A percentile compares a stretch with the other conserved stretches of the same genome.
These are phyloP conservation scores for Takifugu ocellatus DNA, from an alignment of 2,797 vertebrate genomes.

Conservation along the genomic window DNA sequence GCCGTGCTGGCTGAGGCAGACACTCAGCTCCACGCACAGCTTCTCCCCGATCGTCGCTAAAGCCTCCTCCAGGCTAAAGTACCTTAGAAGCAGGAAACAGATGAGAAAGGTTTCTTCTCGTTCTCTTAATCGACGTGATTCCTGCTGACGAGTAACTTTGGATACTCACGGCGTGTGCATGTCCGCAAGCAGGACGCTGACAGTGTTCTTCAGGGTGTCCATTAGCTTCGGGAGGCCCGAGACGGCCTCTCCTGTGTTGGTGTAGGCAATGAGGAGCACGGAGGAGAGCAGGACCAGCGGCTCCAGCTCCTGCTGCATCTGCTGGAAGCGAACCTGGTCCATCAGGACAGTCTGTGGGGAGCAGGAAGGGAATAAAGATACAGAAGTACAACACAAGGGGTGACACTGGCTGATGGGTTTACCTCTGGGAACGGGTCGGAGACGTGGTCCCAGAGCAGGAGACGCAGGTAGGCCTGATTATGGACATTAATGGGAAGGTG, in stretches of 20 bases:
- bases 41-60: conserved; percentile 84
- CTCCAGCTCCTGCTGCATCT: conserved; percentile 85
- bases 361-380: not conserved
- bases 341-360: conserved; percentile 84
- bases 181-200: conserved; percentile 81
- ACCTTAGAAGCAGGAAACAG: conserved; percentile 59
- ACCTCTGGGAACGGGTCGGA: conserved; percentile 91
- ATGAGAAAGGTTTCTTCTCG: too few species aligned
- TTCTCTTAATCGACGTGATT: too few species aligned
- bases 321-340: conserved; percentile 91
- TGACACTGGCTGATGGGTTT: conserved; percentile 6
- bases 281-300: conserved; percentile 81
- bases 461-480: conserved; percentile 87
- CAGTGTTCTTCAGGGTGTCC: conserved; percentile 83
- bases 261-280: conserved; percentile 85
- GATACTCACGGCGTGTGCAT: conserved; percentile 84
- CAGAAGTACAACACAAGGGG: too few species aligned
- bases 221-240: conserved; percentile 81
- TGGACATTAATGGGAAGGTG: conserved; percentile 72
- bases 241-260: conserved; percentile 78
- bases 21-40: conserved; percentile 84
- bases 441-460: conserved; percentile 88
- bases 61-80: conserved; percentile 79
- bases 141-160: too few species aligned
- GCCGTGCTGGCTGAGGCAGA: conserved; percentile 82